phyloP scores from a whole-genome alignment of 2,113 vertebrate genomes.

The Cisticola juncidis region DNA sequence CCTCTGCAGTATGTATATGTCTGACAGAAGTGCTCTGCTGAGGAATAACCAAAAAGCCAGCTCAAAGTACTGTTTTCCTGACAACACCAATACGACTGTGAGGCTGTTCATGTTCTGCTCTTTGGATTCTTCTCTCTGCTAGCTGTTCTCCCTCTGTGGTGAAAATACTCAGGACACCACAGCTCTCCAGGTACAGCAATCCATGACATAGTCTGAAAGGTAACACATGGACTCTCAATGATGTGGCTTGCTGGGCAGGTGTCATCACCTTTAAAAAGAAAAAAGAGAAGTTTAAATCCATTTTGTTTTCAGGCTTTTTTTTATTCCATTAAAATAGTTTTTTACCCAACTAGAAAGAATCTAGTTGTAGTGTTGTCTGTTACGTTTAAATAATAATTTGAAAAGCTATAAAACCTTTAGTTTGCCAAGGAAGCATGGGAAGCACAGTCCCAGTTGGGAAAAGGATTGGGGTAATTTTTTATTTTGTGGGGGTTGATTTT shows the following conservation, averaged over 20 bases:
- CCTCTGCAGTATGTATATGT: neutral
- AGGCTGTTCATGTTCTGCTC: conserved; percentile 60
- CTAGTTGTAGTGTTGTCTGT: neutral
- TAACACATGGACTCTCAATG: neutral
- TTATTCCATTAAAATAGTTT: neutral
- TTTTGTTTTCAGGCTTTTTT: neutral
- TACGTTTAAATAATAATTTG: neutral
- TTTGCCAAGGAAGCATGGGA: neutral
- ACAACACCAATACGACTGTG: conserved; percentile 80
- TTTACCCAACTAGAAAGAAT: neutral
- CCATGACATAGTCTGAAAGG: conserved; percentile 51
- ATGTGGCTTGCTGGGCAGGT: conserved; percentile 1
- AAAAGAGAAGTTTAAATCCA: neutral
- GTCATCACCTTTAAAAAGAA: conserved; percentile 67
- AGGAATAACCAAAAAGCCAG: conserved; percentile 47
- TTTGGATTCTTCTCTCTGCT: neutral
- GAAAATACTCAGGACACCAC: conserved; percentile 83
- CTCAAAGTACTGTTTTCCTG: conserved; percentile 82
- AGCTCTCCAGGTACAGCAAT: conserved; percentile 79
- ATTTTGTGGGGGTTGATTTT: neutral
- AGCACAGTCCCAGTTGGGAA: neutral
- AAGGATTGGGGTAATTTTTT: neutral
- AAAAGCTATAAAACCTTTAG: neutral
- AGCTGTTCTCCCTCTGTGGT: conserved; percentile 27
- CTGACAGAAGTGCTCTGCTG: neutral